These are phyloP conservation scores for Volucella zonaria DNA, from an alignment of 2,888 invertebrate genomes.

Conservation along the genomic window DNA sequence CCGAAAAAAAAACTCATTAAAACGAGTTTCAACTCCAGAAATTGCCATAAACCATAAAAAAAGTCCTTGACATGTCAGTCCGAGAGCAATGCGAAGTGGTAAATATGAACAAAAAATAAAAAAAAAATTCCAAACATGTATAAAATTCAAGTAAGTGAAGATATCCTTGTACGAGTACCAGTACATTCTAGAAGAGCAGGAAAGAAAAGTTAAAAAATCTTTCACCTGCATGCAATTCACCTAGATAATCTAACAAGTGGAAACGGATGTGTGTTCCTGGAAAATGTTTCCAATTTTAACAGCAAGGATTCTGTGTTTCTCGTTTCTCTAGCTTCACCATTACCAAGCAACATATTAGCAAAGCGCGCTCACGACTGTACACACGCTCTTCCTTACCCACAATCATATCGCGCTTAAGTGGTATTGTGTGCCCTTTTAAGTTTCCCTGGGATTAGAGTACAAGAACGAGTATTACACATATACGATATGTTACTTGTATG, in stretches of 20 bases:
- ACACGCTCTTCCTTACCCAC: not conserved
- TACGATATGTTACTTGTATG: not conserved
- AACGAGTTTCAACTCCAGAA: not conserved
- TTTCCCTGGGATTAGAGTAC: constrained; percentile 4
- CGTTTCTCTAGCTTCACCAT: not conserved
- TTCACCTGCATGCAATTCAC: constrained; percentile 33
- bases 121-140: not conserved
- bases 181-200: not conserved
- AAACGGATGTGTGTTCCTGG: not conserved
- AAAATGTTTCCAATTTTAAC: constrained; percentile 2
- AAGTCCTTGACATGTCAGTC: not conserved
- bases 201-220: not conserved
- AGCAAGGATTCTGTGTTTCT: constrained; percentile 8
- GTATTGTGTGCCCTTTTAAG: constrained; percentile 16
- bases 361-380: not conserved
- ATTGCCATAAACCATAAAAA: not conserved
- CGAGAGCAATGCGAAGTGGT: not conserved
- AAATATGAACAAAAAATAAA: not conserved
- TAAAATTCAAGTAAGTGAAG: constrained; percentile 11
- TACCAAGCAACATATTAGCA: constrained; percentile 6
- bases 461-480: not conserved
- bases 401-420: constrained; percentile 21
- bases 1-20: not conserved
- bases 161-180: not conserved
- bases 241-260: constrained; percentile 32